Evolutionary conservation across 2,888 invertebrate species (phyloP).

Genomic region (Deroplatys truncata): DNA sequence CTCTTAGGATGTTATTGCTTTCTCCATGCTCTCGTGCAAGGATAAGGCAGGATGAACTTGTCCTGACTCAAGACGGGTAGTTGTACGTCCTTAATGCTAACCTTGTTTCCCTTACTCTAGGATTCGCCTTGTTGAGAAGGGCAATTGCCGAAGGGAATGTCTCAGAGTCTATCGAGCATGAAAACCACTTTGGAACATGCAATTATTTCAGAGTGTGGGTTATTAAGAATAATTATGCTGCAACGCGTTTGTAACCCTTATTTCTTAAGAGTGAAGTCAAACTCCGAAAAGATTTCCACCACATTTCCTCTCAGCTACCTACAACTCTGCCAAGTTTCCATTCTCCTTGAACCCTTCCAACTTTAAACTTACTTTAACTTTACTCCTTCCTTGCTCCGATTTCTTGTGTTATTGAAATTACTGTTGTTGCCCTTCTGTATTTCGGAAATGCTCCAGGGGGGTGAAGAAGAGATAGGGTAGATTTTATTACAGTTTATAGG

Average conservation of each 20-base stretch:
- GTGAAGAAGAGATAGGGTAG: background rate
- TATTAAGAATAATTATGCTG: background rate
- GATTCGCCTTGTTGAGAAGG: background rate
- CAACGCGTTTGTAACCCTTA: background rate
- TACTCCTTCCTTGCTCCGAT: background rate
- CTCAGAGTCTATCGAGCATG: background rate
- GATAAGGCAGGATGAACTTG: too few species aligned
- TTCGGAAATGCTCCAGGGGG: background rate
- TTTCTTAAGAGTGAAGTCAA: background rate
- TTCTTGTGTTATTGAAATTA: background rate
- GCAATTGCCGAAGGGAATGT: background rate
- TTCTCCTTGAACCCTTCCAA: background rate
- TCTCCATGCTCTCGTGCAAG: too few species aligned
- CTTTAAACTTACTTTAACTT: background rate
- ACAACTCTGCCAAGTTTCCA: background rate
- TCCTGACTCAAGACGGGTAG: too few species aligned
- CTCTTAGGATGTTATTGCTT: too few species aligned
- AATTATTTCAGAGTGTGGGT: background rate
- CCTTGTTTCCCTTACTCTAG: background rate
- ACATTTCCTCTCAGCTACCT: background rate
- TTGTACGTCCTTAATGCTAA: background rate
- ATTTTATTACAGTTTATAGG: background rate
- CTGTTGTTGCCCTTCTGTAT: background rate
- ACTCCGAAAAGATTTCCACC: background rate
- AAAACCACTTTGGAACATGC: background rate